Base-by-base conservation (phyloP, 2,113 vertebrate species). In the Centrocercus urophasianus region DNA sequence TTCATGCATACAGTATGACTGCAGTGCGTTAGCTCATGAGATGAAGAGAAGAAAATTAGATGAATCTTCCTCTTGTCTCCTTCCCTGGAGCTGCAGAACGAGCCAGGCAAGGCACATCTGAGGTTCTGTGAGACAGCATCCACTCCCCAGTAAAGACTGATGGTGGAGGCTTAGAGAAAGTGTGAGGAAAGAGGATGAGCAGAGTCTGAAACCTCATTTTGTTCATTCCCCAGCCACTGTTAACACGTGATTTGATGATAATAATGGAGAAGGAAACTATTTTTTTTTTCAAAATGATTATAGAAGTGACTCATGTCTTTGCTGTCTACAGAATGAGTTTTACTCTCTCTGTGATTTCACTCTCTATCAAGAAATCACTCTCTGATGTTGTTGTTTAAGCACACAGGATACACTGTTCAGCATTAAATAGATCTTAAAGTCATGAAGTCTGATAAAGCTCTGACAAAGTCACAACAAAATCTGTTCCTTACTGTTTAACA, bases 341-440 rank as follows among this genome's bases (percentile, higher is more conserved):
- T 69, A 13, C 19, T 79, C 25, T 45, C 8, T 73, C 38, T 79
- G 54, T 82, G 72, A 91, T 91, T 91, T 93, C 43, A 32, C 20
- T 80, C 70, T 90, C 32, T 25, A 69, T 60, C 50, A 91, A 47
- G 72, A 91, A 93, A 77, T 74, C 50, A 91, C 19, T 69, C 40
- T 83, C 57, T 67, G 56, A 77, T 86, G 60, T 7, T 83, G 42
- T 56, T 80, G 59, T 71, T 94, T 77, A 89, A 89, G 50, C 43
- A 80, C 34, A 47, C 0, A 1, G n/a, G 45, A 90, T 43, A 86
- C 1, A 5, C 42, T 87, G 61, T 60, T 81, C 27, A 83, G 60
- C 42, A 69, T 83, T 74, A 66, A 94, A 67, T 8, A 93, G 85
- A 85, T 13, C 20, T 93, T 61, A 76, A 47, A 93, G 69, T 65